Evolutionary conservation across 2,113 vertebrate genomes (phyloP).

Genomic region (Epinephelus cyanopodus): DNA sequence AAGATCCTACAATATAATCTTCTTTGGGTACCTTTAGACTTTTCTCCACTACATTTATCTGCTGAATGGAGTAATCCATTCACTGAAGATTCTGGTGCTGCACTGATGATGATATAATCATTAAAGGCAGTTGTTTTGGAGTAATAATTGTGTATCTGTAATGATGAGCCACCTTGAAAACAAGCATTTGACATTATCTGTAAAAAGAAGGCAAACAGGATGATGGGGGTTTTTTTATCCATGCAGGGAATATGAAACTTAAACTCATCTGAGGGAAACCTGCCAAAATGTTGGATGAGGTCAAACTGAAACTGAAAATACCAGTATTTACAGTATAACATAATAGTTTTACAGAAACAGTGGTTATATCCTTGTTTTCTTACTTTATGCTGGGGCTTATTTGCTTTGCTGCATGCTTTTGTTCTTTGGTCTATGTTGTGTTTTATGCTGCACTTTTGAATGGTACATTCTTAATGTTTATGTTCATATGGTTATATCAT

Average conservation of each 20-base stretch:
- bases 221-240: background rate
- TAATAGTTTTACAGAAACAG: too few species aligned
- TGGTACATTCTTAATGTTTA: too few species aligned
- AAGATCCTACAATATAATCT: background rate
- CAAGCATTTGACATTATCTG: background rate
- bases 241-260: background rate
- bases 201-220: background rate
- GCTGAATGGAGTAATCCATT: background rate
- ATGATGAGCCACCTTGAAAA: background rate
- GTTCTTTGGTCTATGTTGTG: too few species aligned
- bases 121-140: too few species aligned
- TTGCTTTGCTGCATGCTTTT: too few species aligned
- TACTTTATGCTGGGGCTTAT: too few species aligned
- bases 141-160: background rate
- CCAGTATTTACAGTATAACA: background rate
- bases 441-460: too few species aligned
- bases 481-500: too few species aligned
- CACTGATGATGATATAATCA: background rate
- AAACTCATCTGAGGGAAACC: background rate
- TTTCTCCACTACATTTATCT: background rate
- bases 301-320: too few species aligned
- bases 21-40: background rate
- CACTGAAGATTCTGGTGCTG: background rate
- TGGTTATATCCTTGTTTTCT: too few species aligned
- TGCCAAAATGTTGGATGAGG: too few species aligned